Conservation (phyloP, 1,140 invertebrate species). For the Eumaeus atala region DNA sequence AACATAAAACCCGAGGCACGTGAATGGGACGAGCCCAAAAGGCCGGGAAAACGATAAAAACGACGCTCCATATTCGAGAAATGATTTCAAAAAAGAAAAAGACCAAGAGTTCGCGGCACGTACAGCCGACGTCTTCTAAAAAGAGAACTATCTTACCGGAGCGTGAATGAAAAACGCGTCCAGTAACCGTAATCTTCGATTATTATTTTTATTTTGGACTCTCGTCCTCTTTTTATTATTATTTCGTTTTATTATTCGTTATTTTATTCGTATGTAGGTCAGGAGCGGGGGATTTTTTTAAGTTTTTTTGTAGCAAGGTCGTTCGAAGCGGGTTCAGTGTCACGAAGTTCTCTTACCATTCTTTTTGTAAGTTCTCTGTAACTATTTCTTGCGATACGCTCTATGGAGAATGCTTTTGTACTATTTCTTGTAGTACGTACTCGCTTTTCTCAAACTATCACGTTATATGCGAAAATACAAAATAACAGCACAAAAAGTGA, state of each 20-base stretch:
- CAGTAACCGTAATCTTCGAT: constrained; percentile 65
- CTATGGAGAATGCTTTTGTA: not conserved
- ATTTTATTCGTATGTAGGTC: constrained; percentile 68
- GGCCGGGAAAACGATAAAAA: constrained; percentile 67
- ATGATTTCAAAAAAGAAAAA: constrained; percentile 63
- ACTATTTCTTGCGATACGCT: not conserved
- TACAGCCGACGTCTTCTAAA: constrained; percentile 62
- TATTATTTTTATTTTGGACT: constrained; percentile 65
- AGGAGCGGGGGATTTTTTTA: constrained; percentile 53
- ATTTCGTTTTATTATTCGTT: constrained; percentile 63
- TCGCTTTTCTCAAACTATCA: no score
- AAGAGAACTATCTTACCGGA: constrained; percentile 64
- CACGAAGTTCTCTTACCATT: not conserved
- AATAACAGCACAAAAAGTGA: no score
- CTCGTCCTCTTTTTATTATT: constrained; percentile 52
- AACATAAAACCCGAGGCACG: constrained; percentile 46
- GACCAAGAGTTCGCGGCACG: constrained; percentile 54
- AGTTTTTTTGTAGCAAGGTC: constrained; percentile 57
- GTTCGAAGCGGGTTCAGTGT: constrained; percentile 15
- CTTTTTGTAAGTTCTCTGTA: not conserved
- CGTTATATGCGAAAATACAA: no score
- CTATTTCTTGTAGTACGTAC: not conserved
- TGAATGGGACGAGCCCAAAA: constrained; percentile 49
- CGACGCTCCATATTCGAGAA: constrained; percentile 69
- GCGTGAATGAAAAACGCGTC: constrained; percentile 68